Evolutionary conservation across 2,113 vertebrate species (phyloP), one percentile per base, ranked within the genome.

Genomic region (Coptodon bakossiorum): DNA sequence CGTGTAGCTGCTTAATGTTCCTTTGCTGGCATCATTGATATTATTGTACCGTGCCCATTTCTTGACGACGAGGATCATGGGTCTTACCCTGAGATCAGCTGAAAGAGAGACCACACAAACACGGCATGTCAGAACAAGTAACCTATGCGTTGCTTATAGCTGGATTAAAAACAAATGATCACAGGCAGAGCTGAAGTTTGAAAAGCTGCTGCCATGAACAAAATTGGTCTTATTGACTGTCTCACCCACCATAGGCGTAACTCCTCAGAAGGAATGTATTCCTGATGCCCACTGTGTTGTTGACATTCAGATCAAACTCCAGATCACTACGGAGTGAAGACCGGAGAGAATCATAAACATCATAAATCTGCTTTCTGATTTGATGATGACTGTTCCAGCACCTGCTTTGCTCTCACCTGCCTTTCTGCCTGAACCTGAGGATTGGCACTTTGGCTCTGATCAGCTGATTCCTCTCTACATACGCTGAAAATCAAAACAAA

Each of bases 291-390:
- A 98, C 97, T 80, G 97, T 94, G 96, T 99, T 99, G 96, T 99
- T 99, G 94, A 99, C 96, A 95, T 99, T 99, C 96, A 99, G 97
- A 96, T 99, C 99, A 91, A 98, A 99, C 95, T 99, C 98, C 95
- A 99, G 95, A 89, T 96, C 95, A 93, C 99, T 99, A 73, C 34
- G 91, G 73, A 81, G 81, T 27, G 29, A 48, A 5, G 91, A 40
- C 29, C 9, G 5, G 52, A 54, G n/a, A 71, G 8, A 92, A n/a
- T 86, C 54, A 66, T 12, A n/a, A 29, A 43, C 13, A 45, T 6
- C 17, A 14, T 16, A 68, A 36, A 6, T 59, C 1, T 43, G 48
- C 2, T 59, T 36, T 86, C 48, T 52, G 7, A 87, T 14, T 31
- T 45, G 9, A 50, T 56, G 4, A 17, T 19, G 36, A 7, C 40